Evolutionary conservation across 2,797 vertebrate species (phyloP).

Genomic region (Pangasius krempfi): DNA sequence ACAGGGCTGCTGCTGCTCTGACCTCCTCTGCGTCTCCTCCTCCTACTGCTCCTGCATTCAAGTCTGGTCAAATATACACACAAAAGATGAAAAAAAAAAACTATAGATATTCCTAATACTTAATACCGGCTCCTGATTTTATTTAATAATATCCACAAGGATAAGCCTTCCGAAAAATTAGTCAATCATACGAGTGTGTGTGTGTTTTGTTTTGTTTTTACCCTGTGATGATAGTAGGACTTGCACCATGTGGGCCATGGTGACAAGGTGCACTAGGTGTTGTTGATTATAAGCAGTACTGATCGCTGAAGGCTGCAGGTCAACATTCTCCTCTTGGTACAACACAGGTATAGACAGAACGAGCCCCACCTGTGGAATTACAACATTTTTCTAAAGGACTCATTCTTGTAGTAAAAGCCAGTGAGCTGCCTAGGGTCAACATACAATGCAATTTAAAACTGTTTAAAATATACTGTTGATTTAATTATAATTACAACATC

Average conservation of each 20-base stretch:
- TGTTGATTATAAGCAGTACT: constrained; percentile 93
- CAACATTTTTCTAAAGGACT: neutral
- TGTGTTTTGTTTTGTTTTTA: constrained; percentile 12
- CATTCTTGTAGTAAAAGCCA: neutral
- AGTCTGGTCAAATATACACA: constrained; percentile 62
- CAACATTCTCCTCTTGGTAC: constrained; percentile 91
- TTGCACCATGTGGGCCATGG: constrained; percentile 91
- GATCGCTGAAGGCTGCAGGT: constrained; percentile 88
- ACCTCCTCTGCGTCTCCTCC: constrained; percentile 74
- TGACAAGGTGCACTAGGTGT: constrained; percentile 91
- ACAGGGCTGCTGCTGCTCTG: constrained; percentile 71
- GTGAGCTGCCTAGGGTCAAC: neutral
- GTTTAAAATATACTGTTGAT: neutral
- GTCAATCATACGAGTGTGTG: neutral
- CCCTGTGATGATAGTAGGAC: constrained; percentile 79
- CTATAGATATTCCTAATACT: neutral
- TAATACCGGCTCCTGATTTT: neutral
- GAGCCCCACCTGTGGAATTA: constrained; percentile 81
- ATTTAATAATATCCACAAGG: neutral
- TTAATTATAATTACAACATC: neutral
- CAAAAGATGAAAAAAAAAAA: neutral
- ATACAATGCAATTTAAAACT: neutral
- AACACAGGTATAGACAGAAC: constrained; percentile 90
- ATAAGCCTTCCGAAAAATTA: neutral
- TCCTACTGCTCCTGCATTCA: constrained; percentile 59